phyloP scores from a whole-genome alignment of 2,888 invertebrate genomes.

The Petrolisthes cinctipes region DNA sequence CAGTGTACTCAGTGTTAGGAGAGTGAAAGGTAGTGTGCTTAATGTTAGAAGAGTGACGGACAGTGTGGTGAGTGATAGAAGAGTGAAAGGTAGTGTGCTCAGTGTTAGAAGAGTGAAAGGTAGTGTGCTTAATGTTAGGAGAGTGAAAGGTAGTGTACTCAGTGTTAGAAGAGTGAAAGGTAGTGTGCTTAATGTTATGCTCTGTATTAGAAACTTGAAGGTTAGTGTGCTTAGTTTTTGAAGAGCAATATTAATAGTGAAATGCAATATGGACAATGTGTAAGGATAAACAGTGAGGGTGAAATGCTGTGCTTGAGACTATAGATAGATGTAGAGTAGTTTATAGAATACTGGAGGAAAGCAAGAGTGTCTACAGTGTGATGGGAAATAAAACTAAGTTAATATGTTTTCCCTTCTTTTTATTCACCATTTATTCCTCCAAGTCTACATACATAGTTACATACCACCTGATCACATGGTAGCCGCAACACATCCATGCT shows the following conservation, averaged over 20 bases:
- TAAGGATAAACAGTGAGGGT: too few relatives aligned
- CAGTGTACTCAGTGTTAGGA: neutral
- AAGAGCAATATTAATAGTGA: neutral
- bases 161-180: neutral
- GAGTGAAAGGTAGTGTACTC: neutral
- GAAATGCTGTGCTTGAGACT: neutral
- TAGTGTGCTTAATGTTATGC: neutral
- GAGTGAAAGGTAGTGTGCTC: neutral
- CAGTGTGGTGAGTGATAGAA: neutral
- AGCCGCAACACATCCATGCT: neutral
- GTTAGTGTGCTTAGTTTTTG: too few relatives aligned
- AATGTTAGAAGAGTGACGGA: neutral
- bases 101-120: neutral
- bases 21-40: neutral
- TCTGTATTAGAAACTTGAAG: neutral
- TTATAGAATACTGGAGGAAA: too few relatives aligned
- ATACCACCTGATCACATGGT: too few relatives aligned
- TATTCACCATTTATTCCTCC: too few relatives aligned
- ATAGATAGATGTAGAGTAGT: neutral
- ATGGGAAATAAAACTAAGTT: too few relatives aligned
- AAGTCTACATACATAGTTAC: too few relatives aligned
- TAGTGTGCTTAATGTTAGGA: neutral
- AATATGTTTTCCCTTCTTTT: too few relatives aligned
- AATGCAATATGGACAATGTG: too few relatives aligned
- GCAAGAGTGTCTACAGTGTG: too few relatives aligned